phyloP scores from a whole-genome alignment of 2,888 invertebrate genomes.

The Glyphotaelius pellucidus region DNA sequence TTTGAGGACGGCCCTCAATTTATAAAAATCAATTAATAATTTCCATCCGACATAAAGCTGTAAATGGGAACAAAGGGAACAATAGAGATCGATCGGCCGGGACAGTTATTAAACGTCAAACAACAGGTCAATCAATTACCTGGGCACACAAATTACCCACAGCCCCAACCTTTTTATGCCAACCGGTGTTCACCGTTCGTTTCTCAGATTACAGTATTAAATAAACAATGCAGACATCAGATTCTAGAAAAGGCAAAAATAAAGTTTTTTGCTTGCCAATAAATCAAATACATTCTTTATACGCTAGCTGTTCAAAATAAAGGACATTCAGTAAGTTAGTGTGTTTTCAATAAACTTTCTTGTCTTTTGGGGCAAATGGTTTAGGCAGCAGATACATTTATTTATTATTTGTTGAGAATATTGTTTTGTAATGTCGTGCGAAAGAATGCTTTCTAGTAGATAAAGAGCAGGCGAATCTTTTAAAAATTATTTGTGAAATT shows the following conservation, averaged over 20 bases:
- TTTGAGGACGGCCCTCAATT: constrained; percentile 35
- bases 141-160: constrained; percentile 59
- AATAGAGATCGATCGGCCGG: constrained; percentile 54
- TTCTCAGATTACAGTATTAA: constrained; percentile 11
- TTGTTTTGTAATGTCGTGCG: not conserved
- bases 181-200: constrained; percentile 15
- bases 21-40: not conserved
- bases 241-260: constrained; percentile 12
- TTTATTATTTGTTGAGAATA: not conserved
- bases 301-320: constrained; percentile 25
- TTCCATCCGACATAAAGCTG: constrained; percentile 14
- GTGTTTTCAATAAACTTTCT: constrained; percentile 9
- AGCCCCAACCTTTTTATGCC: constrained; percentile 48
- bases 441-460: not conserved
- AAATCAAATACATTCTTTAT: constrained; percentile 41
- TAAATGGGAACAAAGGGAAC: constrained; percentile 37
- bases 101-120: constrained; percentile 61
- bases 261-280: constrained; percentile 6
- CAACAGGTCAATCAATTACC: constrained; percentile 66
- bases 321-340: constrained; percentile 20
- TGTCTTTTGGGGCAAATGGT: not conserved
- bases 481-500: not conserved
- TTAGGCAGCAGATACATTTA: not conserved
- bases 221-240: constrained; percentile 37
- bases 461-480: not conserved